Conservation (phyloP, 2,888 invertebrate genomes). For the Ethmia dodecea region DNA sequence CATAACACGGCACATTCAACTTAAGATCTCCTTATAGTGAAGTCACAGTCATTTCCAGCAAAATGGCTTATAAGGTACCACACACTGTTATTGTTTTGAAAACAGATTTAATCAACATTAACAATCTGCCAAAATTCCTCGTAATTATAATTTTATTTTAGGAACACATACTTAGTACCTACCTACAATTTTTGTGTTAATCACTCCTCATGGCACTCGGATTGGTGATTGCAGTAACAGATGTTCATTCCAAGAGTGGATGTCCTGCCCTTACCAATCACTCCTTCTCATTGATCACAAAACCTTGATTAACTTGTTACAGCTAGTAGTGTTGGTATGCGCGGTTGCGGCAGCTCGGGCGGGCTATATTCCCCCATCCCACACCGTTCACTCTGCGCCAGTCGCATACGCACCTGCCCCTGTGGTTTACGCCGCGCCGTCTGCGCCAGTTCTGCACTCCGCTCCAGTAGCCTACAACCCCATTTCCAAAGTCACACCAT, state of each 20-base stretch:
- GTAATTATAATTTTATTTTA: too few species aligned
- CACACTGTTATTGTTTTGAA: too few species aligned
- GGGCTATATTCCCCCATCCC: slow-evolving; percentile 46
- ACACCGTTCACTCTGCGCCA: slow-evolving; percentile 18
- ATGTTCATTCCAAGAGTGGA: too few species aligned
- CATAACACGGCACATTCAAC: slow-evolving; percentile 53
- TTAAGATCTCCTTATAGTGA: slow-evolving; percentile 49
- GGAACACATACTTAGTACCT: background rate
- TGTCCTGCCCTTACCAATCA: too few species aligned
- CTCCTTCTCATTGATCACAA: too few species aligned
- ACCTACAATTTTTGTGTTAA: too few species aligned
- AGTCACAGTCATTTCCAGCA: slow-evolving; percentile 41
- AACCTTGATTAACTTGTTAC: too few species aligned
- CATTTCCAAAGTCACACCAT: slow-evolving; percentile 35
- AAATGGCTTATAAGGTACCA: slow-evolving; percentile 64
- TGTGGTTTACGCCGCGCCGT: slow-evolving; percentile 28
- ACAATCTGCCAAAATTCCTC: too few species aligned
- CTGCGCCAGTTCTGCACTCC: slow-evolving; percentile 29
- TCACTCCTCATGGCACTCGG: too few species aligned
- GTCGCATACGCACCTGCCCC: background rate
- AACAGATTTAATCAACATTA: too few species aligned
- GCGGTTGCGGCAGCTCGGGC: slow-evolving; percentile 56
- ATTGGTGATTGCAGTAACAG: too few species aligned
- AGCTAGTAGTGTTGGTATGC: slow-evolving; percentile 57
- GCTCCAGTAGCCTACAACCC: slow-evolving; percentile 33